Percentiles rank a stretch among this genome's conserved stretches.
These are phyloP conservation scores for Sebastes oblongus DNA, from an alignment of 2,797 vertebrate genomes.

Conservation along the genomic window DNA sequence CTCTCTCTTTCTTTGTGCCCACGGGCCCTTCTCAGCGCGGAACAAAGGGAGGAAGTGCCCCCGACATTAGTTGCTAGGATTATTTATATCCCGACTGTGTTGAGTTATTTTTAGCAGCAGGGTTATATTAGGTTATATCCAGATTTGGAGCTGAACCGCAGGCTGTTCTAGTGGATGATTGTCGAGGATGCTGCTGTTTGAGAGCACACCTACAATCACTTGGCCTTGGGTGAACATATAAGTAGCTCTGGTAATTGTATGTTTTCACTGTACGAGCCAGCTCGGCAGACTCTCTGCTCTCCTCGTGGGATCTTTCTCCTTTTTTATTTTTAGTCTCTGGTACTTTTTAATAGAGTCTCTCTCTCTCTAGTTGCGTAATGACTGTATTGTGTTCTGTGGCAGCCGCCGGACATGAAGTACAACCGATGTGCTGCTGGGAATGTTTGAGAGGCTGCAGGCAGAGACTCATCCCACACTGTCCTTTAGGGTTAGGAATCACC, in stretches of 20 bases:
- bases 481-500: neutral
- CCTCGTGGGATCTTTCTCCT: conserved; percentile 41
- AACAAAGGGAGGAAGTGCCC: conserved; percentile 73
- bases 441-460: neutral
- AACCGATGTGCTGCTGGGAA: conserved; percentile 5
- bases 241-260: conserved; percentile 69
- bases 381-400: conserved; percentile 44
- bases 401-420: conserved; percentile 23
- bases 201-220: conserved; percentile 70
- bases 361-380: conserved; percentile 51
- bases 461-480: conserved; percentile 9
- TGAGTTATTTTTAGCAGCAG: conserved; percentile 70
- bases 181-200: conserved; percentile 56
- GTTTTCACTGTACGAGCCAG: conserved; percentile 62
- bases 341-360: conserved; percentile 52
- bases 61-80: conserved; percentile 54
- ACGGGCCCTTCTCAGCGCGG: conserved; percentile 19
- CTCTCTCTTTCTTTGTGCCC: conserved; percentile 60
- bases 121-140: conserved; percentile 68
- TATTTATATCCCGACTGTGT: conserved; percentile 64
- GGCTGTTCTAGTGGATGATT: conserved; percentile 37
- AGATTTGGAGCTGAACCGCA: conserved; percentile 56
- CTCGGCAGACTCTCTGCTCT: conserved; percentile 49
- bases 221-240: conserved; percentile 50
- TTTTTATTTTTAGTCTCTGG: conserved; percentile 41